Base-by-base conservation (phyloP, 2,888 invertebrate species). In the Artemia sp. region DNA sequence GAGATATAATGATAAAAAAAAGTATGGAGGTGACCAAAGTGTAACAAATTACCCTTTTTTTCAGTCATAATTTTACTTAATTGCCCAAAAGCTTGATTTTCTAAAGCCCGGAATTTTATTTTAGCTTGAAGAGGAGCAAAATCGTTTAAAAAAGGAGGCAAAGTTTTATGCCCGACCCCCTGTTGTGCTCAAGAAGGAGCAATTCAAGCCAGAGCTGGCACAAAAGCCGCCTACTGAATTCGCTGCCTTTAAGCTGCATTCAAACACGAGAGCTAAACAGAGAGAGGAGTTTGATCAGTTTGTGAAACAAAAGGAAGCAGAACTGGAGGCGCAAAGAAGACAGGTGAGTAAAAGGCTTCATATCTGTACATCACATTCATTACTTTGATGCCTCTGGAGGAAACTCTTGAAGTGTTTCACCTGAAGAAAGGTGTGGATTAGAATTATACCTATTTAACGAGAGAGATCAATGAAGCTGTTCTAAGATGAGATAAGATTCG, bases 291-390 rank as follows among this genome's bases (percentile, higher is more conserved):
- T 58, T 24, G 64, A 58, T 10, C 10, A 10, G 10, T 58, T 19
- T 24, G 14, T 58, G 14, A 58, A 58, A 9, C 64, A 58, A 24
- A 58, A 58, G 24, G 64, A 58, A 10, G 64, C 64, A 1, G 64
- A 58, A 9, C 24, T 58, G 64, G 64, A 58, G 64, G 64, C 64
- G n/a, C 14, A n/a, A 58, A 58, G 64, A 24, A 58, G 24, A 58
- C 64, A 58, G 11, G 64, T 58, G 9, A 58, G 64, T 38, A 38
- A 38, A 5, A 38, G 38, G 38, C 38, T 38, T 38, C 38, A 5
- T 38, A 38, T 6, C 38, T 38, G 38, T 38, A 38, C 38, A 38
- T 38, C 38, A 38, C 38, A 5, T 38, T 38, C 3, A 38, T 38
- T 38, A 38, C 38, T 6, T 38, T 38, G 6, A 38, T 5, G 38